A percentile compares a stretch with the other conserved stretches of the same genome.
Conservation (phyloP, 2,888 invertebrate genomes). For the Scotopteryx bipunctaria region DNA sequence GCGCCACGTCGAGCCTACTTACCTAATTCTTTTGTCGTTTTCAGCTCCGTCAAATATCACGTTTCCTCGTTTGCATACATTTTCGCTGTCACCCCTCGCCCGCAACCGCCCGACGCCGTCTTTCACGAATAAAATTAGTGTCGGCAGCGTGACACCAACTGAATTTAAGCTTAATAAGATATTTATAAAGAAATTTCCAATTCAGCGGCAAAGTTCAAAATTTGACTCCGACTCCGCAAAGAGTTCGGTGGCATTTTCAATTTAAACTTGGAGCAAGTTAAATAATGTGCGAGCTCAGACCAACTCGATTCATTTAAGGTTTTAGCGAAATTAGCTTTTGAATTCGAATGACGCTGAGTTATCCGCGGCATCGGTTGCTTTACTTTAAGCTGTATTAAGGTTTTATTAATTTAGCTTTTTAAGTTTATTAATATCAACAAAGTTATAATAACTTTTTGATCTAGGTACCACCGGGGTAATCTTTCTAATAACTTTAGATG, state of each 20-base stretch:
- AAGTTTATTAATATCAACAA: constrained; percentile 38
- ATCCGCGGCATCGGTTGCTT: constrained; percentile 59
- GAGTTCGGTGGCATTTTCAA: constrained; percentile 82
- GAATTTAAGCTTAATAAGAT: constrained; percentile 82
- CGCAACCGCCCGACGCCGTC: constrained; percentile 65
- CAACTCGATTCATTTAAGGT: constrained; percentile 82
- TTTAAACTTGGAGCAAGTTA: constrained; percentile 82
- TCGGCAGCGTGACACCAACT: constrained; percentile 83
- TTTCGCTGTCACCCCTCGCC: constrained; percentile 62
- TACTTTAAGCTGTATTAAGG: constrained; percentile 53
- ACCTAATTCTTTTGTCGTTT: constrained; percentile 81
- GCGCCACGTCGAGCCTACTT: constrained; percentile 36
- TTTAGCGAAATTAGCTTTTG: constrained; percentile 82
- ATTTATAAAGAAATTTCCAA: constrained; percentile 83
- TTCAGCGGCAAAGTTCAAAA: constrained; percentile 83
- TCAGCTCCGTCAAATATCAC: constrained; percentile 79
- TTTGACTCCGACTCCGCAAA: constrained; percentile 79
- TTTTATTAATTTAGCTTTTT: constrained; percentile 57
- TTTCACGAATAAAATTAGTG: constrained; percentile 82
- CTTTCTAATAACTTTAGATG: neutral
- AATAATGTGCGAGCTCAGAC: constrained; percentile 80
- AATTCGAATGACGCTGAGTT: constrained; percentile 75
- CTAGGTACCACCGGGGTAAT: neutral
- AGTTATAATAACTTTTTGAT: constrained; percentile 30
- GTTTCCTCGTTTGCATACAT: constrained; percentile 80